Evolutionary conservation across 2,113 vertebrate genomes (phyloP), one percentile per base, ranked within the genome.

Genomic region (Dicerorhinus sumatrensis): DNA sequence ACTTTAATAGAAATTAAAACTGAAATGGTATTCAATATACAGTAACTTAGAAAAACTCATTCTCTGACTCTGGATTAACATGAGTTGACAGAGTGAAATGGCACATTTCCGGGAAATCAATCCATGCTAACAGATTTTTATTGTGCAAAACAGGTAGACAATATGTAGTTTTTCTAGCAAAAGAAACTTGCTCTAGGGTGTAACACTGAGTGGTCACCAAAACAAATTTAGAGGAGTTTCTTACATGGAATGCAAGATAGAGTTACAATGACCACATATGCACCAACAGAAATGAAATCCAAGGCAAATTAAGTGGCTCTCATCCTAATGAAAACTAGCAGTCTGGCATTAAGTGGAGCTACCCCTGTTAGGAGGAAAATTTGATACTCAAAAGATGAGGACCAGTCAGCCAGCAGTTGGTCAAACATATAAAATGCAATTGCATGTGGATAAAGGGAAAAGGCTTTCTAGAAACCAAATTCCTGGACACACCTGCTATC

Each of bases 311-410:
- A 93, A 95, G 92, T 36, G 76, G 70, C 76, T 93, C 75, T 93
- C 85, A 87, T 94, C 46, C 63, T 72, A 95, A 92, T 39, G 73
- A 93, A 93, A 97, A 87, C 62, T 76, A 90, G 48, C 69, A 82
- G 89, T 46, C 81, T 91, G 86, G 94, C 92, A 82, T 48, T 90
- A 85, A 96, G 89, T 69, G 21, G 58, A 12, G 56, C 83, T 89
- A 87, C 96, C 97, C 97, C 96, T 98, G 96, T 95, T 96, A 83
- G 42, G 63, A 51, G 36, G 94, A 94, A 97, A 97, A 98, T 88
- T 0, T 91, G 96, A 97, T 96, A 95, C 92, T 77, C 80, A 81
- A 87, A 94, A 96, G 79, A 96, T 33, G 81, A 95, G 31, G 56
- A 75, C 80, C 72, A 81, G 82, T 77, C 83, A 90, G 95, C 79